phyloP scores from a whole-genome alignment of 2,888 invertebrate genomes.

The Melanostoma scalare region DNA sequence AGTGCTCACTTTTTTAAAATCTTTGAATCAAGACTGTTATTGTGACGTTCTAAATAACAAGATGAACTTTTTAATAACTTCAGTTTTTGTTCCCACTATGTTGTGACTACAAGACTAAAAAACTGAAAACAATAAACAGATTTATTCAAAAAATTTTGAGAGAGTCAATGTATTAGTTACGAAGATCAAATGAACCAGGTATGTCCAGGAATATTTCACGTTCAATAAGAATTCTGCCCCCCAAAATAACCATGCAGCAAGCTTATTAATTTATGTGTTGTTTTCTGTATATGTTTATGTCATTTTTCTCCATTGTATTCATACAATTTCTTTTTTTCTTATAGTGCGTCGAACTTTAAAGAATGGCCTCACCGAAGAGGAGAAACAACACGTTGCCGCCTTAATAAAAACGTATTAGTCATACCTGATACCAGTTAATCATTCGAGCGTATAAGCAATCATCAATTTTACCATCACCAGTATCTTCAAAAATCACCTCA shows the following conservation, averaged over 20 bases:
- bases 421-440: conserved; percentile 8
- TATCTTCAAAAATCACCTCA: conserved; percentile 70
- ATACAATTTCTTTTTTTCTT: conserved; percentile 78
- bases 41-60: too few species aligned
- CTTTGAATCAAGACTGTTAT: too few species aligned
- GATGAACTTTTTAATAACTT: too few species aligned
- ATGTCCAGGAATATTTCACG: too few species aligned
- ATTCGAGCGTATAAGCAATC: conserved; percentile 64
- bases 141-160: too few species aligned
- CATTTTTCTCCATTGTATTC: conserved; percentile 6
- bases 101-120: too few species aligned
- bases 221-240: neutral
- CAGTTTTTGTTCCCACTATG: too few species aligned
- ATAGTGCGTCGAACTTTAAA: conserved; percentile 91
- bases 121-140: too few species aligned
- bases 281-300: conserved; percentile 24
- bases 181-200: too few species aligned
- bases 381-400: conserved; percentile 89
- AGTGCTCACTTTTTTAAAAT: too few species aligned
- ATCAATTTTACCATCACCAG: conserved; percentile 76
- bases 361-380: conserved; percentile 91
- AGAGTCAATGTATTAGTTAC: too few species aligned
- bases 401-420: conserved; percentile 87
- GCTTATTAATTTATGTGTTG: conserved; percentile 52
- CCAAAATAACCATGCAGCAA: conserved; percentile 37